These are phyloP conservation scores for Leptopilina clavipes DNA, from an alignment of 1,140 invertebrate species.

Conservation along the genomic window DNA sequence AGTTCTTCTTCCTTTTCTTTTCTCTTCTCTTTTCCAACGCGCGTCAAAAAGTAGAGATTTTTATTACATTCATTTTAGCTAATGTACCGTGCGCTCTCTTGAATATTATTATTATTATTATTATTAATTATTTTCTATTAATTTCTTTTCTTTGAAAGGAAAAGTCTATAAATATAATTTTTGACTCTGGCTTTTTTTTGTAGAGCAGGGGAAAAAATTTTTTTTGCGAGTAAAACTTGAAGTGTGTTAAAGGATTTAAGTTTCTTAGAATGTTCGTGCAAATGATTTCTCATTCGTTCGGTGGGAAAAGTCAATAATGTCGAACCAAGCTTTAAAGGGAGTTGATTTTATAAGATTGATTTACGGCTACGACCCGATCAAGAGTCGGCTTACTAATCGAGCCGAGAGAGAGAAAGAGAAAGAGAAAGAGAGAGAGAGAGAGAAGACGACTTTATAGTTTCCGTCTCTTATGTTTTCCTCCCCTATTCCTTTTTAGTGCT, in stretches of 20 bases:
- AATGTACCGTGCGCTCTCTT: too few relatives aligned
- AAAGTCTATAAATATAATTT: too few relatives aligned
- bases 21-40: too few relatives aligned
- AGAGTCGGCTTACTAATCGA: conserved; percentile 39
- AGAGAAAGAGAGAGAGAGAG: conserved; percentile 23
- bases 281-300: conserved; percentile 11
- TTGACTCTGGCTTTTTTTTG: too few relatives aligned
- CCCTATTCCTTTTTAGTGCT: conserved; percentile 12
- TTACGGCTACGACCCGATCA: conserved; percentile 32
- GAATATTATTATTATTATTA: too few relatives aligned
- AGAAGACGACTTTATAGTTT: conserved; percentile 37
- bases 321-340: conserved; percentile 8
- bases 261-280: neutral
- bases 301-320: conserved; percentile 7
- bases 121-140: too few relatives aligned
- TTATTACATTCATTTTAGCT: neutral
- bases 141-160: too few relatives aligned
- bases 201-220: too few relatives aligned
- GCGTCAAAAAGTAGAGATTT: neutral
- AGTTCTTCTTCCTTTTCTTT: neutral
- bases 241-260: neutral
- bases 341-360: conserved; percentile 30
- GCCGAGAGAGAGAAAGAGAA: conserved; percentile 1
- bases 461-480: neutral
- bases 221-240: neutral